These are phyloP conservation scores for Dioctria rufipes DNA, from an alignment of 2,888 invertebrate species.

Conservation along the genomic window DNA sequence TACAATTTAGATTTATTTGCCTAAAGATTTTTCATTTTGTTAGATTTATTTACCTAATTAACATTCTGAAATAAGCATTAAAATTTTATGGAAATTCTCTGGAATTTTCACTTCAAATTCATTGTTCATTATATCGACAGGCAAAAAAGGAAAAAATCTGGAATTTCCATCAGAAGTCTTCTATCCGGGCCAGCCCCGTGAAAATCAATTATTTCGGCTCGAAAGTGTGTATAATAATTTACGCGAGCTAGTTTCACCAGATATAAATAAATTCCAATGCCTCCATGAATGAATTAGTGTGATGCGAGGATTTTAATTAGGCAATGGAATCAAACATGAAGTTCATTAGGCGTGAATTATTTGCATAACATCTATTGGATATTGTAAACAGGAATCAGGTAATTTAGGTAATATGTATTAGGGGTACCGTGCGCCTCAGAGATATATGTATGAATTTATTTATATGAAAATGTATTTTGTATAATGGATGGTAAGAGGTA, in stretches of 20 bases:
- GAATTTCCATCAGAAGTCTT: not conserved
- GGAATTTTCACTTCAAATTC: slow-evolving; percentile 11
- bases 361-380: not conserved
- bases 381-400: not conserved
- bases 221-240: slow-evolving; percentile 12
- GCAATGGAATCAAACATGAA: not conserved
- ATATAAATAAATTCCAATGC: slow-evolving; percentile 38
- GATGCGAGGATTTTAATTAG: slow-evolving; percentile 25
- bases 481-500: too few species aligned
- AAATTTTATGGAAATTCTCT: slow-evolving; percentile 15
- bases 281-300: slow-evolving; percentile 31
- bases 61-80: slow-evolving; percentile 36
- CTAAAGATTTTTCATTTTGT: not conserved
- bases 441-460: too few species aligned
- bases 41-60: slow-evolving; percentile 45
- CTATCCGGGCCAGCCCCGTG: not conserved
- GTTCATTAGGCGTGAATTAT: slow-evolving; percentile 8
- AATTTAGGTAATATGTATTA: too few species aligned
- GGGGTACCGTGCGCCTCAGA: too few species aligned
- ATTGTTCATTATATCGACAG: slow-evolving; percentile 19
- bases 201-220: not conserved
- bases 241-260: slow-evolving; percentile 9
- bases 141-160: slow-evolving; percentile 1
- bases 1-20: not conserved
- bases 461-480: too few species aligned